phyloP scores from a whole-genome alignment of 1,140 invertebrate genomes.

The Harpegnathos saltator region DNA sequence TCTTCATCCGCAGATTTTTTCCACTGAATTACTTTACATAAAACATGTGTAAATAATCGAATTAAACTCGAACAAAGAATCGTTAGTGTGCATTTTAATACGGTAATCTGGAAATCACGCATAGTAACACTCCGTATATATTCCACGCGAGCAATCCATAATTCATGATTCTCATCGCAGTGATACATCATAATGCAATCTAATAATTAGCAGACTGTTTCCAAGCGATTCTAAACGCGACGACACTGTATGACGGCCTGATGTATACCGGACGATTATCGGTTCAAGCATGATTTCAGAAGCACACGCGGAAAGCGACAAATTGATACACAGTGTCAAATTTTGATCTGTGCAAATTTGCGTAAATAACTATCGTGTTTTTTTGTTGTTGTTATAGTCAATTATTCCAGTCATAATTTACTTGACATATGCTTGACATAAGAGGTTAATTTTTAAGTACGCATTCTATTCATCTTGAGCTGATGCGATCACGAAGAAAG shows the following conservation, averaged over 20 bases:
- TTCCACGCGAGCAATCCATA: slow-evolving; percentile 51
- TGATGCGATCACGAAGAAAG: too few relatives aligned
- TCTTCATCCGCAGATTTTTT: not conserved
- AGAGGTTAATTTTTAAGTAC: too few relatives aligned
- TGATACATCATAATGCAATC: slow-evolving; percentile 51
- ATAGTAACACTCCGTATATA: slow-evolving; percentile 12
- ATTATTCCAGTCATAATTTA: too few relatives aligned
- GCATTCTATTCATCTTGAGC: not conserved
- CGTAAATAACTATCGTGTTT: not conserved
- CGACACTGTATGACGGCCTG: not conserved
- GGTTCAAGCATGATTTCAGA: slow-evolving; percentile 18
- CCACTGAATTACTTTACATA: not conserved
- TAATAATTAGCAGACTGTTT: slow-evolving; percentile 58
- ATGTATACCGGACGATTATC: slow-evolving; percentile 19
- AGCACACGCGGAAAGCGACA: slow-evolving; percentile 15
- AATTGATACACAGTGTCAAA: not conserved
- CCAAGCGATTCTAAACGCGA: slow-evolving; percentile 29
- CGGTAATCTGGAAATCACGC: slow-evolving; percentile 35
- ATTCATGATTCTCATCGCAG: slow-evolving; percentile 61
- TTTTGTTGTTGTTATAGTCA: not conserved
- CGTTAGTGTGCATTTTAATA: slow-evolving; percentile 16
- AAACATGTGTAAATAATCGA: not conserved
- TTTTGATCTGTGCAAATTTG: not conserved
- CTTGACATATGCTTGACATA: too few relatives aligned
- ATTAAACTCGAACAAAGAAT: slow-evolving; percentile 9